These are phyloP conservation scores for Stramonita haemastoma DNA, from an alignment of 2,888 invertebrate species.

Conservation along the genomic window DNA sequence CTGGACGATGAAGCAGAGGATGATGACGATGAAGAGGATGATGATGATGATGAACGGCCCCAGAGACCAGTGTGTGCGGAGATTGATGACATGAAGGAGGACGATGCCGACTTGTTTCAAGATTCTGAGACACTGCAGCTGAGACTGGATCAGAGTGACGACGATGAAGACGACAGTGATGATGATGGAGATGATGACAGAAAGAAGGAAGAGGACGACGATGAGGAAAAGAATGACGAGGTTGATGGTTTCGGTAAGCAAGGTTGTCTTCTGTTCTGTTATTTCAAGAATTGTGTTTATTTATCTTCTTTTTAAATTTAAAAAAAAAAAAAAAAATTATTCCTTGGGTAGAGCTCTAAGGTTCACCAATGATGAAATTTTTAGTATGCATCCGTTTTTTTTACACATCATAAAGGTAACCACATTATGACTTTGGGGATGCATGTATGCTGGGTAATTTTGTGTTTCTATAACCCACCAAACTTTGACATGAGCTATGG, in stretches of 20 bases:
- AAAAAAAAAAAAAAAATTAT: too few species aligned
- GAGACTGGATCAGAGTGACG: slow-evolving; percentile 65
- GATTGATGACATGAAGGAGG: slow-evolving; percentile 60
- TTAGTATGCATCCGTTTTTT: too few species aligned
- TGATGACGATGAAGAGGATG: slow-evolving; percentile 67
- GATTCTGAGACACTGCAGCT: slow-evolving; percentile 54
- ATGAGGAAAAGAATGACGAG: slow-evolving; percentile 1
- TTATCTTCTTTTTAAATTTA: too few species aligned
- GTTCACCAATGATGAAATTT: too few species aligned
- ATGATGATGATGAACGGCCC: slow-evolving; percentile 53
- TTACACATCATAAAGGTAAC: too few species aligned
- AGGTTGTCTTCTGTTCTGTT: too few species aligned
- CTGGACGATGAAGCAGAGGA: slow-evolving; percentile 80
- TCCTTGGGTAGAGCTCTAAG: too few species aligned
- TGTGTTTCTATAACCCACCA: too few species aligned
- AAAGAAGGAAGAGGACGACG: slow-evolving; percentile 3
- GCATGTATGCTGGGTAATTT: too few species aligned
- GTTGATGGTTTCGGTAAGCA: background rate
- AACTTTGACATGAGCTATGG: too few species aligned
- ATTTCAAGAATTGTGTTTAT: too few species aligned
- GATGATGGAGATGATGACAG: background rate
- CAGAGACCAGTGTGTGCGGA: slow-evolving; percentile 56
- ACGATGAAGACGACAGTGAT: slow-evolving; percentile 56
- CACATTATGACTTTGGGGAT: too few species aligned
- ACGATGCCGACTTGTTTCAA: slow-evolving; percentile 46